Evolutionary conservation across 2,797 vertebrate species (phyloP), one percentile per base, ranked within the genome.

Genomic region (Gadopsis marmoratus): DNA sequence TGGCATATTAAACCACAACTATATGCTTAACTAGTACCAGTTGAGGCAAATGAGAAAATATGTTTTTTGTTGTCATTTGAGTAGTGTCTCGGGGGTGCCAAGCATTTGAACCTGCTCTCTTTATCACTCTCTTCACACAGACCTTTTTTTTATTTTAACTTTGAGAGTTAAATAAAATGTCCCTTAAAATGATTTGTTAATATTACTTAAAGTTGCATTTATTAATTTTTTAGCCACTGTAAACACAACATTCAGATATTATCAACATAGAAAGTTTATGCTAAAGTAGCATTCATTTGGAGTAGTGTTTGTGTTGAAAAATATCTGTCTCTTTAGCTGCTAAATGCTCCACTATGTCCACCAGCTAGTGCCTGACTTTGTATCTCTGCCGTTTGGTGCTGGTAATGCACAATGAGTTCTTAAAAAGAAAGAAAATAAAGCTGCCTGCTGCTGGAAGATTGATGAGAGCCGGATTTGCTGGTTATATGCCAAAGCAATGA

Each of bases 121-220:
- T 3, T 45, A 17, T 74, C 66, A 93, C 93, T 94, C 94, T 95
- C 26, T 26, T 26, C 90, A 93, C 95, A 94, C 94, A 95, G 70
- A 84, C 43, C 10, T 43, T 56, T 39, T 58, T 68, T n/a, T 51
- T 55, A 53, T 71, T 68, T 88, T 68, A 0, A 29, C n/a, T 73
- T 64, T 71, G 58, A 71, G 26, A 77, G 50, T 77, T 23, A 47
- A 45, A 61, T 12, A 23, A 56, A 74, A 54, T 0, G 2, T 29
- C 55, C 39, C 47, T 59, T 59, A 26, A 31, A 70, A 26, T 5
- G 0, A 53, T 54, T 66, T 48, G 17, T 43, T 39, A 12, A 16
- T 19, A 21, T 63, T 26, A 59, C 21, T 83, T 79, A 64, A 79
- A 79, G 75, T 54, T 70, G 67, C 59, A 68, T 45, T 75, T 21